phyloP scores from a whole-genome alignment of 2,113 vertebrate genomes.

The Phrynosoma platyrhinos region DNA sequence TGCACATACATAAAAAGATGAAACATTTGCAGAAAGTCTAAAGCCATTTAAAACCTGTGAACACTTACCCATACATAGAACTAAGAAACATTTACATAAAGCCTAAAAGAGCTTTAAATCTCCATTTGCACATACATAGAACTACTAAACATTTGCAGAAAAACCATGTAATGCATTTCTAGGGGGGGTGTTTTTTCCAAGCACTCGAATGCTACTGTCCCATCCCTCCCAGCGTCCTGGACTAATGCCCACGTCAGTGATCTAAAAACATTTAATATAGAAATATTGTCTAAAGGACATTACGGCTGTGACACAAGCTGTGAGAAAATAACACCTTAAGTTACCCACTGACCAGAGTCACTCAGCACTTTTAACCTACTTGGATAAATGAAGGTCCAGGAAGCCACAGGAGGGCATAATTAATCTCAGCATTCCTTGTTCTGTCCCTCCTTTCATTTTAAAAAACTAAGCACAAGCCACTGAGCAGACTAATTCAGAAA shows the following conservation, averaged over 20 bases:
- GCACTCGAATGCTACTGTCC: background rate
- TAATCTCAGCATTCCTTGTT: conserved; percentile 31
- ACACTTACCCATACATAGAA: too few relatives aligned
- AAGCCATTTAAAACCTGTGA: too few relatives aligned
- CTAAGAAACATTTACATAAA: too few relatives aligned
- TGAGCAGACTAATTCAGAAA: conserved; percentile 25
- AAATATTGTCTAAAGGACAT: conserved; percentile 35
- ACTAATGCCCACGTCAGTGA: conserved; percentile 12
- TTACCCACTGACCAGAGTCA: conserved; percentile 1
- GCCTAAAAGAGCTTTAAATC: too few relatives aligned
- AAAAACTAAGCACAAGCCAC: conserved; percentile 42
- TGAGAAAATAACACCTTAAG: conserved; percentile 42
- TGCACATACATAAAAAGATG: too few relatives aligned
- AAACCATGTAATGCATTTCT: background rate
- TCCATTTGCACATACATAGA: too few relatives aligned
- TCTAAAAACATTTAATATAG: conserved; percentile 27
- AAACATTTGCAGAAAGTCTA: too few relatives aligned
- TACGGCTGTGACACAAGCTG: conserved; percentile 27
- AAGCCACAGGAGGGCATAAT: conserved; percentile 21
- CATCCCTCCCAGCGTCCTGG: conserved; percentile 3
- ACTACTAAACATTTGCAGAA: conserved; percentile 30
- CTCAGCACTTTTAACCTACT: conserved; percentile 19
- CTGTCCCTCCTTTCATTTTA: conserved; percentile 35
- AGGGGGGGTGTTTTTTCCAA: too few relatives aligned
- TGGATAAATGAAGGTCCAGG: conserved; percentile 36